These are phyloP conservation scores for Hesperophylax magnus DNA, from an alignment of 1,140 invertebrate species.

Conservation along the genomic window DNA sequence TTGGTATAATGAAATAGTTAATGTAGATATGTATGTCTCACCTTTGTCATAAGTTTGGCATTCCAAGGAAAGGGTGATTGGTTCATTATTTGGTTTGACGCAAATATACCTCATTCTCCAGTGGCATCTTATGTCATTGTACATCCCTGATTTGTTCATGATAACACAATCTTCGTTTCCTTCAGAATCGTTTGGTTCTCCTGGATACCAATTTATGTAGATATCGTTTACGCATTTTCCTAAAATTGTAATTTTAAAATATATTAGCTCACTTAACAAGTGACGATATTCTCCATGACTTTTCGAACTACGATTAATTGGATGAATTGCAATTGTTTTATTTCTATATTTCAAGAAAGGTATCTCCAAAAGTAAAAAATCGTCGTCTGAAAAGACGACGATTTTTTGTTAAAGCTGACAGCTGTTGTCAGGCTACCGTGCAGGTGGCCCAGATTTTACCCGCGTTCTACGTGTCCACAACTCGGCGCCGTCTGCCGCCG, in stretches of 20 bases:
- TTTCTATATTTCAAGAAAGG: too few relatives aligned
- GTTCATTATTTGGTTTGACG: neutral
- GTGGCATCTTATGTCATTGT: constrained; percentile 42
- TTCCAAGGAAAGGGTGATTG: neutral
- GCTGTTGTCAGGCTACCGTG: too few relatives aligned
- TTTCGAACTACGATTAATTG: too few relatives aligned
- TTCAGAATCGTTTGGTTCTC: constrained; percentile 49
- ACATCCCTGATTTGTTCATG: neutral
- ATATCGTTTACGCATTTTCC: neutral
- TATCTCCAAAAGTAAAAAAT: too few relatives aligned
- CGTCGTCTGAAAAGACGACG: too few relatives aligned
- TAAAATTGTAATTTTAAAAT: neutral
- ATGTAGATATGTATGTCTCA: neutral
- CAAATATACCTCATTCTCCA: neutral
- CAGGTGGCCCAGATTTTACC: too few relatives aligned
- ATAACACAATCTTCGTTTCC: constrained; percentile 45
- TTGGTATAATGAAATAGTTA: too few relatives aligned
- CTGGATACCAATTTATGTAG: constrained; percentile 32
- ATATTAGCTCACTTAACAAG: neutral
- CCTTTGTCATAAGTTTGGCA: neutral
- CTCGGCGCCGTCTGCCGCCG: too few relatives aligned
- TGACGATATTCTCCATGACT: too few relatives aligned
- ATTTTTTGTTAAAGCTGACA: too few relatives aligned
- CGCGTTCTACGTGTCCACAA: too few relatives aligned
- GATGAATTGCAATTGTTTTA: too few relatives aligned